Percentiles rank a stretch among this genome's conserved stretches.
phyloP scores from a whole-genome alignment of 2,888 invertebrate species.

The Acheta domesticus region DNA sequence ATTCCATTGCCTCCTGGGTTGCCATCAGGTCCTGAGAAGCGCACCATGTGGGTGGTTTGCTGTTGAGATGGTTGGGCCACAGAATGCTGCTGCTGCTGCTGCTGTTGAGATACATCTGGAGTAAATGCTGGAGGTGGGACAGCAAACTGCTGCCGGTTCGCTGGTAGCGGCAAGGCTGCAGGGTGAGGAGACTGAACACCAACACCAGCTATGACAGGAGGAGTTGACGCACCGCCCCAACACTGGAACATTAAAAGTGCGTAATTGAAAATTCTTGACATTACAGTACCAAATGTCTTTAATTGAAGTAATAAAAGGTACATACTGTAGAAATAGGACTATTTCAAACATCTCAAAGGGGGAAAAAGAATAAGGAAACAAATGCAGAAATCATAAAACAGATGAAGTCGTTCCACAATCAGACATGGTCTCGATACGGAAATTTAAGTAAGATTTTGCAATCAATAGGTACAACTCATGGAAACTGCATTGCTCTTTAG shows the following conservation, averaged over 20 bases:
- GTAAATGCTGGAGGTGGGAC: background rate
- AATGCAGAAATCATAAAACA: too few relatives aligned
- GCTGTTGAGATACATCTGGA: background rate
- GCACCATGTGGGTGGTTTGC: background rate
- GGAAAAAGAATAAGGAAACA: too few relatives aligned
- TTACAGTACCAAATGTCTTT: too few relatives aligned
- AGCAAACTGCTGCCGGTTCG: background rate
- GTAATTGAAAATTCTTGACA: too few relatives aligned
- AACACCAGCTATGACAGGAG: background rate
- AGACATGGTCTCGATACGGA: too few relatives aligned
- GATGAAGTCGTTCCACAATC: too few relatives aligned
- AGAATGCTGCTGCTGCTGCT: background rate
- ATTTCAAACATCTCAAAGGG: too few relatives aligned
- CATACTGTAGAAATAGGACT: too few relatives aligned
- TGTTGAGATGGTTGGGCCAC: background rate
- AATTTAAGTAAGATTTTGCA: too few relatives aligned
- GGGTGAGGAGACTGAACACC: background rate
- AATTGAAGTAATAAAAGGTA: too few relatives aligned
- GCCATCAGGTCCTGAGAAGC: constrained; percentile 6
- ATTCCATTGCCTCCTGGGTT: background rate
- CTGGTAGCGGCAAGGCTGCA: background rate
- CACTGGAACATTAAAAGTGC: background rate
- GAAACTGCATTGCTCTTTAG: too few relatives aligned
- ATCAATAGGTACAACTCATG: too few relatives aligned
- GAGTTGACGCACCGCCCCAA: background rate